A percentile compares a stretch with the other conserved stretches of the same genome.
Evolutionary conservation across 2,888 invertebrate species (phyloP).

Genomic region (Pseudeuparius sepicola): DNA sequence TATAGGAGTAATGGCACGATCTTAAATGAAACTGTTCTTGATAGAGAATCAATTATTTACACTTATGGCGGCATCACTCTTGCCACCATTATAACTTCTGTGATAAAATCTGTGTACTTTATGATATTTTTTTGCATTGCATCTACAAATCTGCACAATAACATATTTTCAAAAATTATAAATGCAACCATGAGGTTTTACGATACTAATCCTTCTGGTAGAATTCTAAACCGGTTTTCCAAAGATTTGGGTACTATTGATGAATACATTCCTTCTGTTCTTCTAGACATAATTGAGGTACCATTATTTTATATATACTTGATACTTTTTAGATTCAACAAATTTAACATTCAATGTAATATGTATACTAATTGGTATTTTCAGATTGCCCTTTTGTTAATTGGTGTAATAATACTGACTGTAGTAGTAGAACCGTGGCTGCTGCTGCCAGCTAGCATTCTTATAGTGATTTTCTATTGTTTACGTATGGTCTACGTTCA

Average conservation of each 20-base stretch:
- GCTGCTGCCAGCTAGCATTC: slow-evolving; percentile 52
- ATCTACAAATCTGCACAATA: slow-evolving; percentile 34
- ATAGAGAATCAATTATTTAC: slow-evolving; percentile 36
- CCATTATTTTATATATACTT: background rate
- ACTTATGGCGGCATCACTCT: slow-evolving; percentile 40
- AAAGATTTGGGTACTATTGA: slow-evolving; percentile 49
- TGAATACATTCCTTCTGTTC: slow-evolving; percentile 46
- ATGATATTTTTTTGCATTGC: slow-evolving; percentile 35
- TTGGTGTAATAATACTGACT: slow-evolving; percentile 64
- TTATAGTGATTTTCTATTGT: slow-evolving; percentile 54
- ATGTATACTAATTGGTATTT: no score
- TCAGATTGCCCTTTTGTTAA: slow-evolving; percentile 42
- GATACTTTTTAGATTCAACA: no score
- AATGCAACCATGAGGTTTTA: slow-evolving; percentile 36
- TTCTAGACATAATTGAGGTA: slow-evolving; percentile 35
- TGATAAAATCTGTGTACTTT: slow-evolving; percentile 33
- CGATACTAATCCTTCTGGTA: slow-evolving; percentile 36
- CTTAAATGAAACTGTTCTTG: slow-evolving; percentile 21
- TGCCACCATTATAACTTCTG: slow-evolving; percentile 36
- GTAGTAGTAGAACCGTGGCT: slow-evolving; percentile 62
- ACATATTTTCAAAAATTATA: slow-evolving; percentile 32
- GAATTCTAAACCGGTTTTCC: slow-evolving; percentile 38
- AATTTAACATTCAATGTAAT: no score
- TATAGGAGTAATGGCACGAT: slow-evolving; percentile 14
- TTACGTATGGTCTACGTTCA: slow-evolving; percentile 59